Conservation (phyloP, 92 coral and sea anemone genomes). For the Muricea muricata region DNA sequence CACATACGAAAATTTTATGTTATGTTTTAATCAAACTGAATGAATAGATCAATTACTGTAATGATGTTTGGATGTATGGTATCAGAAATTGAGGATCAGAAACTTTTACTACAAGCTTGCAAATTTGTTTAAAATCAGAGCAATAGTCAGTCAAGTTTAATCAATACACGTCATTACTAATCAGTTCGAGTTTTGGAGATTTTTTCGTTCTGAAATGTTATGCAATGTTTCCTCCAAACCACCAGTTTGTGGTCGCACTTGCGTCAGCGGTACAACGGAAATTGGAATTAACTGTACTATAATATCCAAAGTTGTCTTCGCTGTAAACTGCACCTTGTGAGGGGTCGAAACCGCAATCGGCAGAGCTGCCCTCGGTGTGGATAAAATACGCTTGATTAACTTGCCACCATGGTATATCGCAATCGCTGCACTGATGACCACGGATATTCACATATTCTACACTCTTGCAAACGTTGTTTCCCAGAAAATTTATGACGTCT, state of each 20-base stretch:
- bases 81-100: no score
- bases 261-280: not conserved
- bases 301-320: constrained; percentile 13
- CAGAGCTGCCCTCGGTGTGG: not conserved
- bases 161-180: no score
- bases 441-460: constrained; percentile 57
- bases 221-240: not conserved
- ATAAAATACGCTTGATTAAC: not conserved
- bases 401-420: constrained; percentile 12
- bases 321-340: not conserved
- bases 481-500: not conserved
- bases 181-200: no score
- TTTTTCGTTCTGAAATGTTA: no score
- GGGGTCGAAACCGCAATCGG: not conserved
- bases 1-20: no score
- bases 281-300: not conserved
- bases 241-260: not conserved
- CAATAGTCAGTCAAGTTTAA: no score
- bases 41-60: no score
- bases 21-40: no score
- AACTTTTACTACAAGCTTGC: no score
- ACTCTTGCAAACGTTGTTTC: constrained; percentile 55
- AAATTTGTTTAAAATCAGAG: no score
- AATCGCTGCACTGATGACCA: constrained; percentile 26
- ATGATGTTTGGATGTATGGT: no score